Base-by-base conservation (phyloP, 1,140 invertebrate genomes). In the Euschistus heros region DNA sequence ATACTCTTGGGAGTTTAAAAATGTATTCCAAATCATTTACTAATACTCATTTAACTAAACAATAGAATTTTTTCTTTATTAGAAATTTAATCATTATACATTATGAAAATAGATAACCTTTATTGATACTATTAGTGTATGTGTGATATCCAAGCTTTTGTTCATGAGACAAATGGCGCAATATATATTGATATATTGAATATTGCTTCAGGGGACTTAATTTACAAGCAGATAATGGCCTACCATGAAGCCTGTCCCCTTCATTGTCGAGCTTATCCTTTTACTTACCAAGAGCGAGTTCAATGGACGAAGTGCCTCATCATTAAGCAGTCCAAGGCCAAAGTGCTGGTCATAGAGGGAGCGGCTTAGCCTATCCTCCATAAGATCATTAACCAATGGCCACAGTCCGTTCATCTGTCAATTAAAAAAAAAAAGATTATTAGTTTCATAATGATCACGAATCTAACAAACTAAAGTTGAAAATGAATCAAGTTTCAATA, bases 381-480 rank as follows among this genome's bases (percentile, higher is more conserved):
- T 65, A 14, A 61, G 47, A 13, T 66, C 65, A n/a, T 52, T 62
- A 30, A 66, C 17, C 15, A 66, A 42, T 10, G 37, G 22, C n/a
- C 52, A 54, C 33, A 66, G 22, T 5, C 60, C 33, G 50, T 57
- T 62, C 65, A 66, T 66, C 65, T 66, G 59, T 24, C 60, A 66
- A 50, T 10, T 2, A 61, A 15, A 26, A 26, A 10, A 60, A 7
- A 44, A 10, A 44, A 10, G n/a, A n/a, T n/a, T n/a, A n/a, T n/a
- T n/a, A n/a, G n/a, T n/a, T n/a, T n/a, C n/a, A n/a, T n/a, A n/a
- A n/a, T n/a, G n/a, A n/a, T n/a, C n/a, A n/a, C n/a, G n/a, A n/a
- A n/a, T n/a, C n/a, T n/a, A n/a, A n/a, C n/a, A n/a, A n/a, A n/a
- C n/a, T n/a, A n/a, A n/a, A n/a, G n/a, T n/a, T n/a, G n/a, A n/a